Base-by-base conservation (phyloP, 2,797 vertebrate species). In the Rhadinocentrus ornatus region DNA sequence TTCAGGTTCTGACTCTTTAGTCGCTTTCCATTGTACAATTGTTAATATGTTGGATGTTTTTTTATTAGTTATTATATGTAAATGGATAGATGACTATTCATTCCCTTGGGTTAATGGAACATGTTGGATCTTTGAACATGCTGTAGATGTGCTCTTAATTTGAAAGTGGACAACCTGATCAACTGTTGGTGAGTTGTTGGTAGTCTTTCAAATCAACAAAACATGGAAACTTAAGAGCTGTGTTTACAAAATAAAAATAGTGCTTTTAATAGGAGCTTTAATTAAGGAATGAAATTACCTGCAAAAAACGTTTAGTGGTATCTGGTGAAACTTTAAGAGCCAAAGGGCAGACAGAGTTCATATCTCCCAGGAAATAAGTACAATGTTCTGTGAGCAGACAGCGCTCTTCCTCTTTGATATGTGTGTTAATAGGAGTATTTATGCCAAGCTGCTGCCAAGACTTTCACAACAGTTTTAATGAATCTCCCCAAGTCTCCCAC, bases 211-310 rank as follows among this genome's bases (percentile, higher is more conserved):
- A 65, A 79, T 62, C n/a, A 71, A 62, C 46, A 24, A 64, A 22
- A n/a, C 9, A 48, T 48, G 52, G 53, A 72, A 63, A 75, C 50
- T 8, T 69, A 41, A 57, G 18, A 50, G 31, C 24, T 56, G 24
- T 52, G 20, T 55, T 76, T 58, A 37, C 48, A 69, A 58, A 64
- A 60, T 73, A 22, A 59, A 74, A 84, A 61, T 26, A 66, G 15
- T 67, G 67, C 35, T 72, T 39, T 63, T 46, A 66, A 79, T 71
- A 73, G 50, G 44, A 24, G 12, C 32, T 81, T 79, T 77, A 83
- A 85, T 89, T 83, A 88, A 79, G 37, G 58, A 9, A 35, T 80
- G 59, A 69, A 83, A 83, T 79, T 61, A 73, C 69, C 74, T 75
- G 58, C 73, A 73, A 71, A 87, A 68, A 73, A 76, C 48, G 61